Evolutionary conservation across 2,888 invertebrate species (phyloP).

Genomic region (Ophonus ardosiacus): DNA sequence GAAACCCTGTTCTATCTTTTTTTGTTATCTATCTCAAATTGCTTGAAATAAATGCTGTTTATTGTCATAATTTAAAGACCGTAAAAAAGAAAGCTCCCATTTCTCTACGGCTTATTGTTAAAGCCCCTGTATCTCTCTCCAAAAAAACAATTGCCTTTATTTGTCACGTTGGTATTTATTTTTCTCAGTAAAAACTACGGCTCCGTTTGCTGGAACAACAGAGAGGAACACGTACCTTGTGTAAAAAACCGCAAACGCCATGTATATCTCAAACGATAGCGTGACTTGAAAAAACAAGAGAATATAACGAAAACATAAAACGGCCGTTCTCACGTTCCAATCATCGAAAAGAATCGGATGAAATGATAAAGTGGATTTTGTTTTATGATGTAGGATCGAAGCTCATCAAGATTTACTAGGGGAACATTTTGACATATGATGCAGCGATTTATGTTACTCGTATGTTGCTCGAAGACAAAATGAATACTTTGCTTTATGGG

Average conservation of each 20-base stretch:
- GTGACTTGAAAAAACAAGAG: slow-evolving; percentile 43
- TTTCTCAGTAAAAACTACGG: slow-evolving; percentile 16
- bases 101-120: background rate
- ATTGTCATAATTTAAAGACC: background rate
- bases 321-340: slow-evolving; percentile 49
- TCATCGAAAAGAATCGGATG: slow-evolving; percentile 38
- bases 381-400: slow-evolving; percentile 19
- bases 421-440: slow-evolving; percentile 1
- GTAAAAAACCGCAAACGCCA: slow-evolving; percentile 27
- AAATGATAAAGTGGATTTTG: slow-evolving; percentile 53
- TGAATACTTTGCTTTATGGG: background rate
- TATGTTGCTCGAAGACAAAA: background rate
- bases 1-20: background rate
- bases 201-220: slow-evolving; percentile 17
- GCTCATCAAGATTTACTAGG: background rate
- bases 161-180: slow-evolving; percentile 35
- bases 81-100: background rate
- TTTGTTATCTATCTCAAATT: background rate
- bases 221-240: slow-evolving; percentile 4
- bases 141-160: slow-evolving; percentile 28
- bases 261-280: slow-evolving; percentile 15
- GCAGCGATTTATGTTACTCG: background rate
- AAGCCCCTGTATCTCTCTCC: background rate
- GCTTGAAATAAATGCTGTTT: background rate
- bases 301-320: slow-evolving; percentile 42